Evolutionary conservation across 2,888 invertebrate genomes (phyloP).

Genomic region (Sisyra terminalis): DNA sequence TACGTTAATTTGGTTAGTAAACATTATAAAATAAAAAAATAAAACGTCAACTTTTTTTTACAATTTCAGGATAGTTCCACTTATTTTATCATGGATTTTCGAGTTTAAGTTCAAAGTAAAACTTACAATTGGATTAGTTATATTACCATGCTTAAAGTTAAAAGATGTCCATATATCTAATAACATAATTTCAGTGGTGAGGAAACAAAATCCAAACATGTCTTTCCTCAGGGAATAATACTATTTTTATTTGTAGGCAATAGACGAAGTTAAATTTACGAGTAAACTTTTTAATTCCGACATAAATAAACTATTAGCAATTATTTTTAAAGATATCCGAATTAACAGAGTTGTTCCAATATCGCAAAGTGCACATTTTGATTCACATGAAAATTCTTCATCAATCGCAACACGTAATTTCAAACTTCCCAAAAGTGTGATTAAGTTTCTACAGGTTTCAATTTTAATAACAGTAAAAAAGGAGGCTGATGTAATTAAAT

Average conservation of each 20-base stretch:
- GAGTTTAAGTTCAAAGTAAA: constrained; percentile 64
- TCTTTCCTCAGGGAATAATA: constrained; percentile 1
- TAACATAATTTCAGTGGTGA: constrained; percentile 61
- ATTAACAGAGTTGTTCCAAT: constrained; percentile 55
- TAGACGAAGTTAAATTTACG: constrained; percentile 68
- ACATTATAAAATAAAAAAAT: neutral
- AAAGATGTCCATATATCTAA: constrained; percentile 68
- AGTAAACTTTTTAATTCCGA: constrained; percentile 82
- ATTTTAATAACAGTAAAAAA: constrained; percentile 1
- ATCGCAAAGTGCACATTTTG: constrained; percentile 20
- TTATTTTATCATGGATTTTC: constrained; percentile 60
- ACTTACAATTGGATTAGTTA: constrained; percentile 64
- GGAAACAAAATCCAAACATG: constrained; percentile 18
- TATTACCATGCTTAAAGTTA: constrained; percentile 61
- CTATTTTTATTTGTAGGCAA: constrained; percentile 40
- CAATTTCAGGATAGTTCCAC: constrained; percentile 53
- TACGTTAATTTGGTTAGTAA: too few relatives aligned
- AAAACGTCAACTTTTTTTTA: neutral
- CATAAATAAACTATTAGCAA: constrained; percentile 66
- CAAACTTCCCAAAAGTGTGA: neutral
- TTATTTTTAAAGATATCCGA: constrained; percentile 65
- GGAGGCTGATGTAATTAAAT: neutral
- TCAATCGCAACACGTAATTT: neutral
- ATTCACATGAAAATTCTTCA: constrained; percentile 7
- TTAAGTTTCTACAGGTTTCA: constrained; percentile 1